A percentile compares a stretch with the other conserved stretches of the same genome.
Evolutionary conservation across 2,797 vertebrate genomes (phyloP).

Genomic region (Chiloscyllium punctatum): DNA sequence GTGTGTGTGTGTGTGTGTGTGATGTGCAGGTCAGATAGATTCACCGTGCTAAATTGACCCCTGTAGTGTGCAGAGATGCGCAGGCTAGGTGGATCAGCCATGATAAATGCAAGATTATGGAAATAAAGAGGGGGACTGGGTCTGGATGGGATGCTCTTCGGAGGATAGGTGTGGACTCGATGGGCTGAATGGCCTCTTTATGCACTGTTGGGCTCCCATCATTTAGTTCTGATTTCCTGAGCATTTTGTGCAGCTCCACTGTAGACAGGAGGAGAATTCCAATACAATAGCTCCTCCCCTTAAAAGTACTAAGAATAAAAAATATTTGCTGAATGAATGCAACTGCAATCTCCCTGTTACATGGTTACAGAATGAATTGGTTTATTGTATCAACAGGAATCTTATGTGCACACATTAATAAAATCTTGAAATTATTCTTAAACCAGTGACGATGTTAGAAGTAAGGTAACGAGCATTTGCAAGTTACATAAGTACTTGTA

Average conservation of each 20-base stretch:
- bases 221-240: neutral
- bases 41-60: too few species aligned
- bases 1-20: too few species aligned
- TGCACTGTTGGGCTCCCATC: too few species aligned
- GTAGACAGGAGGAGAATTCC: neutral
- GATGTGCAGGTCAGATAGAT: too few species aligned
- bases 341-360: neutral
- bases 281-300: neutral
- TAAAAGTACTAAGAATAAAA: neutral
- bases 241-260: neutral
- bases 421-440: neutral
- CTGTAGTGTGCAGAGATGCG: too few species aligned
- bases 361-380: neutral
- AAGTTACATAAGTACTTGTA: neutral
- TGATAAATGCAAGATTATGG: too few species aligned
- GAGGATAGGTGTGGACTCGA: too few species aligned
- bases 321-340: neutral
- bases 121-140: too few species aligned
- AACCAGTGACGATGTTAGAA: neutral
- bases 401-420: neutral
- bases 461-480: neutral
- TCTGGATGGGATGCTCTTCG: too few species aligned
- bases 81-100: too few species aligned
- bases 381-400: neutral
- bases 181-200: too few species aligned